Evolutionary conservation across 37 sponge, comb jelly and placozoan genomes (phyloP), one percentile per base, ranked within the genome.

Genomic region (Oopsacas minuta): DNA sequence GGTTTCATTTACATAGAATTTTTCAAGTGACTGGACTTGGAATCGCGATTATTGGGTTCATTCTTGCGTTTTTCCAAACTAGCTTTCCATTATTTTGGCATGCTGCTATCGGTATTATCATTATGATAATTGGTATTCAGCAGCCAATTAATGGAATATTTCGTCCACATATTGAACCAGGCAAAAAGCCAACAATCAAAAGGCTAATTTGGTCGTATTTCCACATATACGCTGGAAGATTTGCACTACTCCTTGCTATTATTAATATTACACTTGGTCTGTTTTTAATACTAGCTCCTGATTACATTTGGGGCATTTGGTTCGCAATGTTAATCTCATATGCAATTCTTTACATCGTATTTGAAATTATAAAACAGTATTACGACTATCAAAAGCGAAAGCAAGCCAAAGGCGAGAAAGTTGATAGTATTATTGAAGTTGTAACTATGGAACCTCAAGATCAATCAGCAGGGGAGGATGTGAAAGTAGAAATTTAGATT

Each of bases 61-160:
- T 61, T 3, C 28, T 61, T 5, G 75, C 28, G 7, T 61, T 61
- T 61, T 61, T 61, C 28, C 75, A 61, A 34, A 12, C 75, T 61
- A 61, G 75, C 22, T 25, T 61, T 61, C 75, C 75, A 32, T 61
- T 61, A n/a, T 61, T 61, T 34, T 10, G 20, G 75, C 75, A 61
- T n/a, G 75, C 32, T 7, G 75, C 75, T 20, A 32, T 61, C 20
- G 75, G 75, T 61, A 61, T 61, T 3, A 10, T 61, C 22, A 12
- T 61, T 61, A 61, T 61, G 75, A n/a, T 61, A 32, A 61, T 61
- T 61, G 75, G 75, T 34, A 34, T 61, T 12, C 75, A 61, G 28
- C 75, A 61, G 28, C 75, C 75, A n/a, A 61, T 61, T 3, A 61
- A 61, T 61, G 75, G 17, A 7, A 25, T 61, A 32, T 61, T 61